These are phyloP conservation scores for Drosophila siamana DNA, from an alignment of 2,888 invertebrate genomes.

Conservation along the genomic window DNA sequence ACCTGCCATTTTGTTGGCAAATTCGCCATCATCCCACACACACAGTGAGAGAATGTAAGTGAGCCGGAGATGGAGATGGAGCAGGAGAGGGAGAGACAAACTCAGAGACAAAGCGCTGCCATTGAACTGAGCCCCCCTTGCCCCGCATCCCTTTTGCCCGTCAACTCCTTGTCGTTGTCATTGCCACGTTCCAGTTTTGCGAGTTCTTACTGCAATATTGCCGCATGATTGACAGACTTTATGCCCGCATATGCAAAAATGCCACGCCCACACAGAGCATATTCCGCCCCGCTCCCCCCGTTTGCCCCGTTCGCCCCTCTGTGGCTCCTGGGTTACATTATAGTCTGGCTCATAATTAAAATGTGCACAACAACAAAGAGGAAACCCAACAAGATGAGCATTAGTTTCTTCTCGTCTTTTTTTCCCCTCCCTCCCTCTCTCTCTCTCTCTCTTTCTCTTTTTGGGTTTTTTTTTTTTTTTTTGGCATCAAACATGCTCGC, in stretches of 20 bases:
- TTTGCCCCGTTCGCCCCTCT: not conserved
- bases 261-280: slow-evolving; percentile 12
- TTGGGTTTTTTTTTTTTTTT: not conserved
- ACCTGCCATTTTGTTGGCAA: slow-evolving; percentile 53
- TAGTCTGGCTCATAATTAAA: slow-evolving; percentile 59
- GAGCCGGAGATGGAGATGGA: not conserved
- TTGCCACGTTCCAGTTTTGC: slow-evolving; percentile 16
- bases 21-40: slow-evolving; percentile 21
- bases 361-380: slow-evolving; percentile 47
- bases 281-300: not conserved
- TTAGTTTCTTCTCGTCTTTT: slow-evolving; percentile 18
- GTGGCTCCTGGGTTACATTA: slow-evolving; percentile 34
- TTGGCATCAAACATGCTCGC: slow-evolving; percentile 21
- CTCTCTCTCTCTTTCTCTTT: too few relatives aligned
- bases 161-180: not conserved
- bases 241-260: slow-evolving; percentile 36
- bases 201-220: slow-evolving; percentile 50
- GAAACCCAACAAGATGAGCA: slow-evolving; percentile 17
- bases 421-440: too few relatives aligned
- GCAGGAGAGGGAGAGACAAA: not conserved
- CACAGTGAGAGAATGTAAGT: slow-evolving; percentile 1
- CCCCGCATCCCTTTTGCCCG: too few relatives aligned
- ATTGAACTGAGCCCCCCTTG: slow-evolving; percentile 26
- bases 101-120: slow-evolving; percentile 21
- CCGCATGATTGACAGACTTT: slow-evolving; percentile 64